Evolutionary conservation across 2,888 invertebrate species (phyloP), one percentile per base, ranked within the genome.

Genomic region (Danaus chrysippus): DNA sequence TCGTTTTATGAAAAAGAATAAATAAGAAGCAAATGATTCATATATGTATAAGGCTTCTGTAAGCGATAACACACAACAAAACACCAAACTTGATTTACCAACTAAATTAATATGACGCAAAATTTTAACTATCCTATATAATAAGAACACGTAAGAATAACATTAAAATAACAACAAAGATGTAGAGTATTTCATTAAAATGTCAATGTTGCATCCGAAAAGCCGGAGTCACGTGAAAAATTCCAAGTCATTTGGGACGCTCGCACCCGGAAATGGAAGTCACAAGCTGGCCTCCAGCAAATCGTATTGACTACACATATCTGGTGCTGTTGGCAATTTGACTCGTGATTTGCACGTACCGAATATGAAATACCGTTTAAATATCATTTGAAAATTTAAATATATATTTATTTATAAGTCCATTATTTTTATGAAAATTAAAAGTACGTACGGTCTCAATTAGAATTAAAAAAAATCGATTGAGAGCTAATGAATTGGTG

Each of bases 211-310:
- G 49, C 49, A 49, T 49, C 49, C 49, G 10, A 49, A 49, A 49
- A 49, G 15, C 17, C 49, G 10, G 49, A 9, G 17, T 49, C 17
- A 49, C 49, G 17, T 49, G 49, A 49, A 49, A 49, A 49, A 17
- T 49, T 49, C 17, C 17, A 49, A 49, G 17, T 49, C 49, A 49
- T 49, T 49, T 49, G 49, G 49, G 15, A 17, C 49, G 49, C 49
- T 49, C 49, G 49, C 49, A 49, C 49, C 49, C 66, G 66, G 66
- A 66, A 66, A 66, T 66, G 64, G 59, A 66, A 64, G 64, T 62
- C 62, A 56, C 54, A 61, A 64, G 59, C 64, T 66, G 64, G 58
- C 64, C 61, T 59, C 64, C 59, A 46, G 49, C 49, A 49, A 49
- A 49, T 49, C 49, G 49, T 49, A 49, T 49, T 49, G 49, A 15